Percentiles rank a stretch among this genome's conserved stretches.
These are phyloP conservation scores for Reticulitermes speratus DNA, from an alignment of 1,140 invertebrate species.

Conservation along the genomic window DNA sequence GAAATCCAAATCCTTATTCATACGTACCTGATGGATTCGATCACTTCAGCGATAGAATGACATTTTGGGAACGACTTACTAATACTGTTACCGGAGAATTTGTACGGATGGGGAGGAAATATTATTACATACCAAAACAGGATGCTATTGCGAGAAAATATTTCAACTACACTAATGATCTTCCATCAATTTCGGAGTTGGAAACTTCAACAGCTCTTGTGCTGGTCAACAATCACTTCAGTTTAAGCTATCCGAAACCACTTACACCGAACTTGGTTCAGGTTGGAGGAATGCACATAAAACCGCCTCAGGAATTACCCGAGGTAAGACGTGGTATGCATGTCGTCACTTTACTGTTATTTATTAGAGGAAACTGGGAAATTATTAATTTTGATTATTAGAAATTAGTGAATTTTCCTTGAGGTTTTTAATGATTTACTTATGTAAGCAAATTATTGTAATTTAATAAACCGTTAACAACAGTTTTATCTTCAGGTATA, in stretches of 20 bases:
- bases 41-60: conserved; percentile 54
- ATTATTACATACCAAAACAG: not conserved
- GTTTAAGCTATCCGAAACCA: conserved; percentile 38
- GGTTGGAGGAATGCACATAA: conserved; percentile 45
- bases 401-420: not conserved
- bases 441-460: not conserved
- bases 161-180: conserved; percentile 4
- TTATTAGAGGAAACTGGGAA: not conserved
- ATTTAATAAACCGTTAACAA: not conserved
- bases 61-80: conserved; percentile 56
- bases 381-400: not conserved
- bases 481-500: not conserved
- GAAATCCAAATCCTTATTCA: conserved; percentile 60
- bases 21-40: conserved; percentile 60
- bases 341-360: not conserved
- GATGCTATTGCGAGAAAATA: conserved; percentile 26
- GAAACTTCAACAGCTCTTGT: conserved; percentile 36
- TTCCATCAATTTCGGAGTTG: conserved; percentile 37
- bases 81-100: conserved; percentile 46
- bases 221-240: conserved; percentile 41
- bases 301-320: conserved; percentile 38
- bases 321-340: conserved; percentile 38
- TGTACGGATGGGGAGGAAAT: not conserved
- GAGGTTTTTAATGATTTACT: not conserved
- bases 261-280: conserved; percentile 41